Base-by-base conservation (phyloP, 1,140 invertebrate species). In the Polyergus mexicanus region DNA sequence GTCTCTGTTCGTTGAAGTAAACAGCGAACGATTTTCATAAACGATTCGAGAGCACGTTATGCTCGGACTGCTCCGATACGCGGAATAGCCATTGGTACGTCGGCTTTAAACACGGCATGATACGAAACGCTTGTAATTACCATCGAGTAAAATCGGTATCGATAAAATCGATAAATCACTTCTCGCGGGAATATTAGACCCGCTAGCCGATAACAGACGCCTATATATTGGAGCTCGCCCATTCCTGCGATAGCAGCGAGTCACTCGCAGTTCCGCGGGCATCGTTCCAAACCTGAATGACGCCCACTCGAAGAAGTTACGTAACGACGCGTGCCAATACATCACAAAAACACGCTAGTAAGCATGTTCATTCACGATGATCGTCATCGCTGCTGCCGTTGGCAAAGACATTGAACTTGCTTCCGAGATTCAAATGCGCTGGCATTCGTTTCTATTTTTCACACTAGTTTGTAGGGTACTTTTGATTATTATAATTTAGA, bases 201-300 rank as follows among this genome's bases (percentile, higher is more conserved):
- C 47, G 35, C 32, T n/a, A 32, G 76, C 47, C 86, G 86, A 89
- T 88, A 88, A 65, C 83, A 66, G 66, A 58, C 25, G n/a, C 22
- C 68, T 65, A 38, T 72, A 60, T 83, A 83, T 83, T 44, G 62
- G 44, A 35, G 68, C 47, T 68, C 38, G 32, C 28, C n/a, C 66
- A 54, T 77, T 87, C 84, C 54, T n/a, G n/a, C 63, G 56, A 85
- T 84, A 56, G 69, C 65, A 56, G 80, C 58, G 25, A 68, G 75
- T 74, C 66, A 87, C 19, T 16, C 54, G 47, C 69, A 75, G 35
- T 44, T 65, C 38, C 51, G 47, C 65, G 90, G 86, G 91, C 90
- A 91, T 78, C 71, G 85, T 89, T 92, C 90, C 89, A 91, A 90
- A 85, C 80, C 77, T 89, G 76, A 87, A 87, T 81, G 86, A 84